phyloP scores from a whole-genome alignment of 2,888 invertebrate genomes.

The Oligia latruncula region DNA sequence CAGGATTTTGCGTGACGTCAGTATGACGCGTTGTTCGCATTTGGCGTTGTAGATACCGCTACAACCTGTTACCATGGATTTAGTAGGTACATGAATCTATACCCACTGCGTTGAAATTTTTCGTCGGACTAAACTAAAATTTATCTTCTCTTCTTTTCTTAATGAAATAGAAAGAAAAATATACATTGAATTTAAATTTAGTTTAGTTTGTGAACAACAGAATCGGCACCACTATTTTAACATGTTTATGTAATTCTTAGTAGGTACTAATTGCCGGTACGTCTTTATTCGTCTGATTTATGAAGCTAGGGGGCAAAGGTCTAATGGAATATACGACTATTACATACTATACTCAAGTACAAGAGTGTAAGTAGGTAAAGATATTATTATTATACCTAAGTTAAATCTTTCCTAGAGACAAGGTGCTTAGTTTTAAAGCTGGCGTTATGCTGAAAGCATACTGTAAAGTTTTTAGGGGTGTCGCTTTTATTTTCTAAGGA shows the following conservation, averaged over 20 bases:
- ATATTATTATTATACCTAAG: not conserved
- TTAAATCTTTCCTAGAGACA: constrained; percentile 23
- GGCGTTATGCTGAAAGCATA: constrained; percentile 22
- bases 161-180: no score
- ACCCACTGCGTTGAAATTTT: no score
- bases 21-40: no score
- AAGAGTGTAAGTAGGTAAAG: constrained; percentile 9
- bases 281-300: constrained; percentile 62
- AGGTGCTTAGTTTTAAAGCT: constrained; percentile 27
- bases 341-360: constrained; percentile 21
- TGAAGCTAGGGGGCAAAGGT: constrained; percentile 53
- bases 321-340: constrained; percentile 54
- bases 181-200: no score
- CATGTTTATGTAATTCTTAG: constrained; percentile 49
- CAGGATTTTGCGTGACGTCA: no score
- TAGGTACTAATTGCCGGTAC: constrained; percentile 59
- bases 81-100: no score
- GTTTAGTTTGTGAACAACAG: no score
- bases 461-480: not conserved
- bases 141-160: no score
- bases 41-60: no score
- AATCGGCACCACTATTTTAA: constrained; percentile 19
- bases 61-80: no score
- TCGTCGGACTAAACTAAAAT: no score
- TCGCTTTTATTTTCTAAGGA: constrained; percentile 32